These are phyloP conservation scores for Caenorhabditis sp. DNA, from an alignment of 2,888 invertebrate genomes.

Conservation along the genomic window DNA sequence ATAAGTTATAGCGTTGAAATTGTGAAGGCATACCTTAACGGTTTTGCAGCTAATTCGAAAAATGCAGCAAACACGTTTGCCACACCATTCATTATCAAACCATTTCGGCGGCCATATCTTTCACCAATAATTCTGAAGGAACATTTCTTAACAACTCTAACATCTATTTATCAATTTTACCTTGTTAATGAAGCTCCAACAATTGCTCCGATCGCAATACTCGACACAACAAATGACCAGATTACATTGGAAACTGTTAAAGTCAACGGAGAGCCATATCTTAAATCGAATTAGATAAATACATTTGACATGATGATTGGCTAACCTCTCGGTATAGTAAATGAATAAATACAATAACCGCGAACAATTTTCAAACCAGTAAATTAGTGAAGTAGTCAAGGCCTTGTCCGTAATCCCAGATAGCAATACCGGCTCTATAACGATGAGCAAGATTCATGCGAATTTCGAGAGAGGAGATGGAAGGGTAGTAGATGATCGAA, in stretches of 20 bases:
- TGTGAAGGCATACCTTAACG: constrained; percentile 42
- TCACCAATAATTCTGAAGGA: constrained; percentile 70
- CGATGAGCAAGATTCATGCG: constrained; percentile 58
- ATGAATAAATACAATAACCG: constrained; percentile 21
- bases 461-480: constrained; percentile 55
- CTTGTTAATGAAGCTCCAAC: constrained; percentile 70
- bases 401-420: constrained; percentile 70
- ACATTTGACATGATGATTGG: no score
- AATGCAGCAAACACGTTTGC: constrained; percentile 70
- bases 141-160: neutral
- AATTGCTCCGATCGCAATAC: constrained; percentile 67
- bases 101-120: constrained; percentile 71
- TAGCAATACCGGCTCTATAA: constrained; percentile 56
- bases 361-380: constrained; percentile 11
- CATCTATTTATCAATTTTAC: constrained; percentile 30
- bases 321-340: constrained; percentile 47
- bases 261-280: constrained; percentile 35
- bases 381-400: constrained; percentile 42
- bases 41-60: constrained; percentile 71
- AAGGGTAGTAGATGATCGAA: constrained; percentile 54
- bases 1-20: constrained; percentile 5
- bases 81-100: constrained; percentile 66
- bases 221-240: constrained; percentile 72
- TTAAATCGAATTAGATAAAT: constrained; percentile 14
- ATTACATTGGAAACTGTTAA: constrained; percentile 65